phyloP scores from a whole-genome alignment of 2,113 vertebrate genomes.

The Silurus asotus region DNA sequence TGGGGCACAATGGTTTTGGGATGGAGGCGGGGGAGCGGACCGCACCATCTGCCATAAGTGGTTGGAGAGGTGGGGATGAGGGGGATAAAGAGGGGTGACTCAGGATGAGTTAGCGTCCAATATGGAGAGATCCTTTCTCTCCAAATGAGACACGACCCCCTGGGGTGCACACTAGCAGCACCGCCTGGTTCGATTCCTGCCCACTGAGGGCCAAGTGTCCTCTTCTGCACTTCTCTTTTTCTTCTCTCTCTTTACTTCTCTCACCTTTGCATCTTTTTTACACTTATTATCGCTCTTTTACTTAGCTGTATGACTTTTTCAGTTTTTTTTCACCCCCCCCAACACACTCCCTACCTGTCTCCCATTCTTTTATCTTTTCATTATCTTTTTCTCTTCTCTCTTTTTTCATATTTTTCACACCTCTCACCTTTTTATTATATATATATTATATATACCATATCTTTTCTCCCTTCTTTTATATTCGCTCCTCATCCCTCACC shows the following conservation, averaged over 20 bases:
- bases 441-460: too few relatives aligned
- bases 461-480: neutral
- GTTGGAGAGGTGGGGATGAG: conserved; percentile 17
- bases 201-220: neutral
- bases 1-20: conserved; percentile 48
- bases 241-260: neutral
- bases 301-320: too few relatives aligned
- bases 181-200: conserved; percentile 39
- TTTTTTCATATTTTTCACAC: too few relatives aligned
- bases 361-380: neutral
- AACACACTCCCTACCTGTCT: neutral
- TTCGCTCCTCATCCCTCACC: neutral
- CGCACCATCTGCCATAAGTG: conserved; percentile 52
- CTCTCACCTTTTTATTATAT: conserved; percentile 21
- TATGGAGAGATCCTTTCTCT: conserved; percentile 37
- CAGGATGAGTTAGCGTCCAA: conserved; percentile 49
- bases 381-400: neutral
- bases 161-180: conserved; percentile 32
- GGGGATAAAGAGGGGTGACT: conserved; percentile 28
- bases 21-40: conserved; percentile 34
- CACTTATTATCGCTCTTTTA: neutral
- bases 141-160: conserved; percentile 50
- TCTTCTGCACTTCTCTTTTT: conserved; percentile 9
- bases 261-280: neutral
- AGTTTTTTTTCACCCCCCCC: too few relatives aligned